Percentiles rank a stretch among this genome's conserved stretches.
Evolutionary conservation across 2,797 vertebrate species (phyloP).

Genomic region (Coilia nasus): DNA sequence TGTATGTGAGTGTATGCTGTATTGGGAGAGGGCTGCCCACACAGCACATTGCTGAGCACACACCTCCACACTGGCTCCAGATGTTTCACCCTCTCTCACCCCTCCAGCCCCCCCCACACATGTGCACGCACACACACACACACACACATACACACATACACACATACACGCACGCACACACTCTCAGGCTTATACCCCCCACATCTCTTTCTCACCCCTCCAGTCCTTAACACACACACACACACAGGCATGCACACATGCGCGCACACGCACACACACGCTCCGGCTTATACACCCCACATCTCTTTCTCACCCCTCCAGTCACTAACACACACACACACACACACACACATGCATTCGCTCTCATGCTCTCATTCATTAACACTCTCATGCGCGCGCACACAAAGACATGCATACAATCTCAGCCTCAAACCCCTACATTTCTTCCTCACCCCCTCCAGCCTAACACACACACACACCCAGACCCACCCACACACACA

Average conservation of each 20-base stretch:
- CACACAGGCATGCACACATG: too few species aligned
- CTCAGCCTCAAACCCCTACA: too few species aligned
- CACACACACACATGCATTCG: too few species aligned
- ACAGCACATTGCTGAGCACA: slow-evolving; percentile 30
- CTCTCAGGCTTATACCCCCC: not conserved
- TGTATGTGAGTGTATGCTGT: not conserved
- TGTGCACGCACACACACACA: not conserved
- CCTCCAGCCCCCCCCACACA: slow-evolving; percentile 17
- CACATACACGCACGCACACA: too few species aligned
- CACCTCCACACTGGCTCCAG: slow-evolving; percentile 47
- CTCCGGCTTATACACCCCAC: too few species aligned
- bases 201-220: not conserved
- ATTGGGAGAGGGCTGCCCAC: slow-evolving; percentile 26
- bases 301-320: too few species aligned
- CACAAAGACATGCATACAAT: too few species aligned
- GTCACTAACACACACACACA: too few species aligned
- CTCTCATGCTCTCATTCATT: too few species aligned
- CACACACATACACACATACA: not conserved
- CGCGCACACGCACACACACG: too few species aligned
- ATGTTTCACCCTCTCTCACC: slow-evolving; percentile 39
- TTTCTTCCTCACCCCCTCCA: slow-evolving; percentile 29
- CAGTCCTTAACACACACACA: too few species aligned
- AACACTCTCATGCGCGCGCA: too few species aligned
- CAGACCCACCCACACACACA: not conserved
- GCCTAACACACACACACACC: not conserved